Evolutionary conservation across 2,113 vertebrate genomes (phyloP), one percentile per base, ranked within the genome.

Genomic region (Menura novaehollandiae): DNA sequence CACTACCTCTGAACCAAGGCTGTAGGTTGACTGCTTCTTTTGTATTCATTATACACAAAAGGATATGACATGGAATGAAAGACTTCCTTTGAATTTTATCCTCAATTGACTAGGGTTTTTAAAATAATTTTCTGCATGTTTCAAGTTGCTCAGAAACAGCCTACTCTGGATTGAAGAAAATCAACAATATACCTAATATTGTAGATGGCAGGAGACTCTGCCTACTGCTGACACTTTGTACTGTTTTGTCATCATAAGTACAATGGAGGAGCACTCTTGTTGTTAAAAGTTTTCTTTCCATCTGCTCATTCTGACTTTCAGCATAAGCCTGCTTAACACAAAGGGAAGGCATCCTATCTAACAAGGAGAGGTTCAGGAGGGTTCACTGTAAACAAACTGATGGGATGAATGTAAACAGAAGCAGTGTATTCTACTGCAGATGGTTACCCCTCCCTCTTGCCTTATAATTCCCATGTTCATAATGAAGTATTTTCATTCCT

Each of bases 351-450:
- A 91, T 96, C 63, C 59, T 85, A 56, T 91, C 84, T 95, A 74
- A 80, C 71, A 96, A 90, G 89, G 66, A 96, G 87, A 85, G 88
- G 95, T 92, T 97, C 95, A 93, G 64, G 51, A 96, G 49, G 77
- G 93, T 95, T 97, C 96, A 94, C 88, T 93, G 84, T 95, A 93
- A 96, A 97, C 93, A 97, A 96, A 91, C 95, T 95, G 94, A 96
- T 94, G 91, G 95, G 67, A 88, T 96, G 88, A 90, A 75, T 90
- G 78, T 91, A 97, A 94, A 95, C 90, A 97, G 64, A 84, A 95
- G 64, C 74, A 95, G 78, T 6, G 37, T 91, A 89, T 95, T 96
- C 75, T 88, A n/a, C 91, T 95, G 84, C 95, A 96, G 90, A 96
- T 96, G 96, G 95, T 66, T 92, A 69, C 74, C 72, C 66, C 89